Evolutionary conservation across 2,113 vertebrate genomes (phyloP).

Genomic region (Gobio gobio): DNA sequence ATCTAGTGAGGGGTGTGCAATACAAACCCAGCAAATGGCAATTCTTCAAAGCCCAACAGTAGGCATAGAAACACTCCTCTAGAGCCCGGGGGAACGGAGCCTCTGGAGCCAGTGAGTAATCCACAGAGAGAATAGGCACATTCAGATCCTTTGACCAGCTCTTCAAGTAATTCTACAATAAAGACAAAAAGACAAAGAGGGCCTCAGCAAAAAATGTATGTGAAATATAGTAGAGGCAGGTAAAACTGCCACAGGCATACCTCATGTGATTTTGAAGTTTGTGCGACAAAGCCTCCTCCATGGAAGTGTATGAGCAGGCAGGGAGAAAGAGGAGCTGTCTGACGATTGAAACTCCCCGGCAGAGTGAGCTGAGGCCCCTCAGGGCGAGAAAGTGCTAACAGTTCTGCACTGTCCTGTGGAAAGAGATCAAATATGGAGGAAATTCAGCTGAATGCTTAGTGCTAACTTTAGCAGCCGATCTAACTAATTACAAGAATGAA

Average conservation of each 20-base stretch:
- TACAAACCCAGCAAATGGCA: constrained; percentile 82
- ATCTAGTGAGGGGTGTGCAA: neutral
- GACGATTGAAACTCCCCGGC: constrained; percentile 71
- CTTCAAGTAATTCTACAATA: constrained; percentile 81
- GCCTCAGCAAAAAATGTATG: neutral
- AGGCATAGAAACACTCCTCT: constrained; percentile 91
- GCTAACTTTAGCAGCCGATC: too few species aligned
- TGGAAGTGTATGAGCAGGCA: constrained; percentile 87
- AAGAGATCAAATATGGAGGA: neutral
- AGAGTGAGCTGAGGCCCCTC: constrained; percentile 70
- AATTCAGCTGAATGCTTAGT: neutral
- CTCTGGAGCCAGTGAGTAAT: constrained; percentile 89
- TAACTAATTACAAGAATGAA: neutral
- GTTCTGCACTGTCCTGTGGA: constrained; percentile 82
- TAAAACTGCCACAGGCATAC: constrained; percentile 53
- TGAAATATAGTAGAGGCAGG: neutral
- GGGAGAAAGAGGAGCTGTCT: constrained; percentile 70
- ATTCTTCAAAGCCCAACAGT: constrained; percentile 90
- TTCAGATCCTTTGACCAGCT: constrained; percentile 84
- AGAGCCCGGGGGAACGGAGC: constrained; percentile 88
- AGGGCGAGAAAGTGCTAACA: constrained; percentile 68
- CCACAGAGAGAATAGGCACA: constrained; percentile 84
- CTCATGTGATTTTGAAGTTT: constrained; percentile 91
- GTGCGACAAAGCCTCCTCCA: constrained; percentile 90
- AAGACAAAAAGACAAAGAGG: neutral